Evolutionary conservation across 2,888 invertebrate species (phyloP).

Genomic region (Aspidiotus destructor): DNA sequence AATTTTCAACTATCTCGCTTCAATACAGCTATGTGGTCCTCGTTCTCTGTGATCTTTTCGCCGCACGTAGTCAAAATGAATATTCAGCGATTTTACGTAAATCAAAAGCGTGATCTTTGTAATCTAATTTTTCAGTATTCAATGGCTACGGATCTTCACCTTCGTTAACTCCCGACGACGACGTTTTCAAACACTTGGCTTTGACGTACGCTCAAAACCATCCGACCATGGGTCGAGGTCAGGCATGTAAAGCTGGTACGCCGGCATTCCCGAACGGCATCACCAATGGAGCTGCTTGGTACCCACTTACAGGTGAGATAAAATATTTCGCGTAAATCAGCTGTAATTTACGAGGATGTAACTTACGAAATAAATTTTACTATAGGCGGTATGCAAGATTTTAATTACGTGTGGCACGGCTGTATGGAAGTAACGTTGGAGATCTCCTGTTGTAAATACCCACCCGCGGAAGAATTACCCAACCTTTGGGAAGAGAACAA

Average conservation of each 20-base stretch:
- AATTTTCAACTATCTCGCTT: too few relatives aligned
- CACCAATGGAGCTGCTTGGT: slow-evolving; percentile 59
- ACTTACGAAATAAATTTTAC: not conserved
- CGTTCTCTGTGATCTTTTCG: too few relatives aligned
- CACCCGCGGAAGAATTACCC: slow-evolving; percentile 45
- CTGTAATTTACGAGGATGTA: not conserved
- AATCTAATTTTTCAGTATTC: slow-evolving; percentile 57
- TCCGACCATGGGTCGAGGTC: slow-evolving; percentile 49
- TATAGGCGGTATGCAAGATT: slow-evolving; percentile 58
- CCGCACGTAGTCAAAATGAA: too few relatives aligned
- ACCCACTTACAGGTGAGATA: slow-evolving; percentile 47
- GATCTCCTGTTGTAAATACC: slow-evolving; percentile 59
- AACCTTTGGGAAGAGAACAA: slow-evolving; percentile 53
- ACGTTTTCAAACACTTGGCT: slow-evolving; percentile 53
- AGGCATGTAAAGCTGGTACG: slow-evolving; percentile 44
- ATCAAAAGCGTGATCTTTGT: not conserved
- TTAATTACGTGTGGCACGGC: slow-evolving; percentile 55
- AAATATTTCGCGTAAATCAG: not conserved
- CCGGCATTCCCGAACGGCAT: slow-evolving; percentile 50
- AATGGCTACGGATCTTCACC: slow-evolving; percentile 67
- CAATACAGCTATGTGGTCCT: too few relatives aligned
- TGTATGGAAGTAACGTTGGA: slow-evolving; percentile 59
- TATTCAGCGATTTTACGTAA: not conserved
- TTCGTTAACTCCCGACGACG: slow-evolving; percentile 54
- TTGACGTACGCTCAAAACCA: slow-evolving; percentile 51